Base-by-base conservation (phyloP, 2,113 vertebrate genomes). In the Perca schrenkii region DNA sequence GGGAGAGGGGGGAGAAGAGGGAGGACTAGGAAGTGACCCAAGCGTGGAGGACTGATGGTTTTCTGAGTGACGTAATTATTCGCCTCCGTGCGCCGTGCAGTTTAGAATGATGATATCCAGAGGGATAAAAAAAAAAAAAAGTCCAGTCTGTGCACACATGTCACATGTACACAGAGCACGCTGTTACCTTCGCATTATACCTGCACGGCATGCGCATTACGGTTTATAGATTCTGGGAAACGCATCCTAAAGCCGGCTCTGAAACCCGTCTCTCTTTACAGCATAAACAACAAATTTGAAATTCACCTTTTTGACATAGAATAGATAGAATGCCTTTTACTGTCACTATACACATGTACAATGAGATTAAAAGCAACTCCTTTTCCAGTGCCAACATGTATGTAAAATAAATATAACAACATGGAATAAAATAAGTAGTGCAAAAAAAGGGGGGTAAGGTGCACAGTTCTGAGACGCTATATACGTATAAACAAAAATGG, bases 51-150 rank as follows among this genome's bases (percentile, higher is more conserved):
- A 93, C 92, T 92, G 91, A 94, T 91, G 89, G 88, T 83, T 92
- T 92, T 89, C 86, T 92, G 91, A 94, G 92, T 94, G 93, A 94
- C 92, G 85, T 92, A 93, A 94, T 94, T 92, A 94, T 92, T 91
- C 90, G 90, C 91, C 86, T 91, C 86, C 86, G 71, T 91, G 90
- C 83, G 14, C 89, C 36, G 66, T 73, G 88, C 90, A 72, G 86
- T 90, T 91, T 91, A 89, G 88, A 93, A 93, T 89, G 93, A 94
- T 93, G 91, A 91, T 88, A 91, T 92, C 88, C 61, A 70, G 87
- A 62, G 77, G 11, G 43, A 16, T 60, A 73, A 77, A 86, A 69
- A 64, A 86, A 78, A 73, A 77, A 84, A 69, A 64, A 86, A 78
- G 77, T 74, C 72, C 53, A 56, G 54, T 60, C 73, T 67, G 61